Percentiles rank a stretch among this genome's conserved stretches.
These are phyloP conservation scores for Mesoclemmys tuberculata DNA, from an alignment of 2,113 vertebrate species.

Conservation along the genomic window DNA sequence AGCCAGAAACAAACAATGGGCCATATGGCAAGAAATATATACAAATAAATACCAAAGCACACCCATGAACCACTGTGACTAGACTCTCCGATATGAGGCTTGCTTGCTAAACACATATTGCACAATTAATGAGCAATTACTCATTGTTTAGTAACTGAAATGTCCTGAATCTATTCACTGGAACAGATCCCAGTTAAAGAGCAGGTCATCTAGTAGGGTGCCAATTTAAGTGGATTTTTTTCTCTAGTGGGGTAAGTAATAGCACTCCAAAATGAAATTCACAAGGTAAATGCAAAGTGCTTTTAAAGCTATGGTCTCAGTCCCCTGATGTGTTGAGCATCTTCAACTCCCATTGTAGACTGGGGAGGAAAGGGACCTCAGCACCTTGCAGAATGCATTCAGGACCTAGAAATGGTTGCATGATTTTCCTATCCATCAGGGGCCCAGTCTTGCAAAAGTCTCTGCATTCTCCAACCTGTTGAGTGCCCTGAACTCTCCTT, in stretches of 20 bases:
- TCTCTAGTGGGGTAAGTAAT: constrained; percentile 1
- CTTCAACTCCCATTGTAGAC: neutral
- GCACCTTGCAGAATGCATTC: neutral
- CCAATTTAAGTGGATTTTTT: constrained; percentile 36
- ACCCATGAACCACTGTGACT: constrained; percentile 20
- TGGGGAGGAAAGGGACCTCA: neutral
- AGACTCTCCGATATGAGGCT: constrained; percentile 19
- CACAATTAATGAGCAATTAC: constrained; percentile 69
- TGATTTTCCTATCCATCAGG: neutral
- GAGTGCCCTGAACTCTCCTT: neutral
- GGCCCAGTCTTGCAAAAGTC: neutral
- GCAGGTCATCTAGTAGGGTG: constrained; percentile 22
- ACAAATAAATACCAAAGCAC: neutral
- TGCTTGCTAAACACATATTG: constrained; percentile 59
- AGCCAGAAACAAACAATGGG: neutral
- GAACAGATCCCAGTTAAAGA: constrained; percentile 36
- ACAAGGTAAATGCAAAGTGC: neutral
- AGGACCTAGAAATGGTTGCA: neutral
- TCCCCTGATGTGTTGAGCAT: neutral
- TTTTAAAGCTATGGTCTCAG: neutral
- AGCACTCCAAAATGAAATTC: constrained; percentile 1
- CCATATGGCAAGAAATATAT: constrained; percentile 15
- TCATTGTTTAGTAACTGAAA: constrained; percentile 44
- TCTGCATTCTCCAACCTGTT: neutral
- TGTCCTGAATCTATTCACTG: constrained; percentile 53